Conservation (phyloP, 2,797 vertebrate species). For the Smutsia gigantea region DNA sequence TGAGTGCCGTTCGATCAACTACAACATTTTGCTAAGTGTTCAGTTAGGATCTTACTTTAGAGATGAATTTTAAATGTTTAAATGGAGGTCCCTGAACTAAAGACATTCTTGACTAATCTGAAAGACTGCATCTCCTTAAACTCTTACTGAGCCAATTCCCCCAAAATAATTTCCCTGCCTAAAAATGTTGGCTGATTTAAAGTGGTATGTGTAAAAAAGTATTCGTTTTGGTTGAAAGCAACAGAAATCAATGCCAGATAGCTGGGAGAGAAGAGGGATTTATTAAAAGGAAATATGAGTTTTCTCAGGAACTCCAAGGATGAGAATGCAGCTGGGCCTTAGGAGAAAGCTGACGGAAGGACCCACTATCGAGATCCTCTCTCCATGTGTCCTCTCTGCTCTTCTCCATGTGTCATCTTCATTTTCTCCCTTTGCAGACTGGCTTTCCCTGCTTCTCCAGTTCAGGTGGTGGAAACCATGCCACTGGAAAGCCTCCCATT, state of each 20-base stretch:
- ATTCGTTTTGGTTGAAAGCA: conserved; percentile 49
- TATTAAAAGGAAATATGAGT: neutral
- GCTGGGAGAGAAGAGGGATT: neutral
- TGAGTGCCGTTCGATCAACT: neutral
- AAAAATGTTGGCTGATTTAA: conserved; percentile 46
- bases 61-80: conserved; percentile 1
- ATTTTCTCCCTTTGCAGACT: neutral
- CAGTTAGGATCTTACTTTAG: neutral
- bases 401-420: neutral
- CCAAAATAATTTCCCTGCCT: conserved; percentile 24
- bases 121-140: neutral
- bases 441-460: neutral
- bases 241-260: neutral
- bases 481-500: neutral
- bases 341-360: neutral
- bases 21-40: neutral
- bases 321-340: neutral
- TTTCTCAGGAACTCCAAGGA: conserved; percentile 45
- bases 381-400: neutral
- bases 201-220: neutral
- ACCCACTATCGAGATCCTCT: neutral
- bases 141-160: neutral
- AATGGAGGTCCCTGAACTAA: neutral
- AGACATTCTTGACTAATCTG: neutral
- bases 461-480: neutral